Percentiles rank a stretch among this genome's conserved stretches.
phyloP scores from a whole-genome alignment of 92 coral and sea anemone species.

The Zoanthus sansibaricus region DNA sequence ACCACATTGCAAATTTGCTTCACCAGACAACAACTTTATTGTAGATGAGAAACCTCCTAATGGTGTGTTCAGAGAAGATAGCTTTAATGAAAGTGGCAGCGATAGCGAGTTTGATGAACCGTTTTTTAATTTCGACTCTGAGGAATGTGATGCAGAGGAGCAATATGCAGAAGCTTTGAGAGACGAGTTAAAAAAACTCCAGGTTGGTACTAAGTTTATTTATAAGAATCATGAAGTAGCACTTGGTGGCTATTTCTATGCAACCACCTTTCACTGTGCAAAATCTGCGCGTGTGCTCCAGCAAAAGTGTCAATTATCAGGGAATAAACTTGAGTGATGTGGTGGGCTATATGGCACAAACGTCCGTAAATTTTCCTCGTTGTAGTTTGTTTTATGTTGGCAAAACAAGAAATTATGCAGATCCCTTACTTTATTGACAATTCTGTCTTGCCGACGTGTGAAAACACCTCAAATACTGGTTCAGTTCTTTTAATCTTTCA shows the following conservation, averaged over 20 bases:
- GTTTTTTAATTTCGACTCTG: slow-evolving; percentile 88
- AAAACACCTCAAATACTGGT: too few relatives aligned
- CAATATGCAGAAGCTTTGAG: slow-evolving; percentile 84
- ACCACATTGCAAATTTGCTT: slow-evolving; percentile 50
- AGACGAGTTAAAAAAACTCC: slow-evolving; percentile 94
- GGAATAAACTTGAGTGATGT: too few relatives aligned
- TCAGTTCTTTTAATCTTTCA: too few relatives aligned
- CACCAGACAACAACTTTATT: slow-evolving; percentile 76
- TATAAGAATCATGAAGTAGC: too few relatives aligned
- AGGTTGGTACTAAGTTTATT: slow-evolving; percentile 66
- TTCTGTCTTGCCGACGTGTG: too few relatives aligned
- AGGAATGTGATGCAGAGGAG: slow-evolving; percentile 91
- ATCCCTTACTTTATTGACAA: too few relatives aligned
- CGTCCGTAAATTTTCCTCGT: too few relatives aligned
- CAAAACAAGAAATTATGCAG: too few relatives aligned
- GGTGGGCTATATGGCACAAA: neutral
- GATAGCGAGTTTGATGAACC: slow-evolving; percentile 95
- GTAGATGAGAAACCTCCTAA: slow-evolving; percentile 89
- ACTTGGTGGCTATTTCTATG: neutral
- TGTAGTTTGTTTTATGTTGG: too few relatives aligned
- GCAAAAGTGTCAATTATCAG: too few relatives aligned
- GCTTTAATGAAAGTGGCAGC: slow-evolving; percentile 84
- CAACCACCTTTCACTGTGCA: neutral
- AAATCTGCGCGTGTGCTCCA: too few relatives aligned
- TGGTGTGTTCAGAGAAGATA: slow-evolving; percentile 87